Conservation (phyloP, 2,113 vertebrate species). For the Eulemur macaco region DNA sequence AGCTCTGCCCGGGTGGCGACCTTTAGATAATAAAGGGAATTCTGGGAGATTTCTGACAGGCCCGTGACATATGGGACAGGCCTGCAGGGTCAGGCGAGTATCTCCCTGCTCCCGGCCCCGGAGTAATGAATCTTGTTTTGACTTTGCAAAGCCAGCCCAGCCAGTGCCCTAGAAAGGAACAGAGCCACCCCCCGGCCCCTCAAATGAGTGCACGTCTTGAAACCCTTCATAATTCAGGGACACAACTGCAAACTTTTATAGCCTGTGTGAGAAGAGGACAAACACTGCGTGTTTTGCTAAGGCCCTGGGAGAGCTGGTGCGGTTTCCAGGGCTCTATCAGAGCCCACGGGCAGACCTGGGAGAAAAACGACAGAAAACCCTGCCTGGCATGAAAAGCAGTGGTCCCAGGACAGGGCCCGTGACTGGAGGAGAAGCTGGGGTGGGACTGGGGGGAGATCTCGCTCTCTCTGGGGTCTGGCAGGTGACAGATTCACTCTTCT, state of each 20-base stretch:
- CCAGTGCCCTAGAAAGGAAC: conserved; percentile 13
- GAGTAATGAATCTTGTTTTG: conserved; percentile 78
- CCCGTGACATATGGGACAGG: conserved; percentile 79
- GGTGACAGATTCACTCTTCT: neutral
- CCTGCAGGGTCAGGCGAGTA: conserved; percentile 67
- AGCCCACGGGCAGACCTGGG: conserved; percentile 11
- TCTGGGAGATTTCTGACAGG: conserved; percentile 79
- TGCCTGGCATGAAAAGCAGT: neutral
- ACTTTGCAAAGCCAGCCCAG: conserved; percentile 60
- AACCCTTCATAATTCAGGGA: conserved; percentile 59
- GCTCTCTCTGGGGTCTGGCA: neutral
- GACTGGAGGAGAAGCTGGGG: neutral
- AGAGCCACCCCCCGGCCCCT: fast-evolving
- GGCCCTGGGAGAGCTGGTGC: conserved; percentile 35
- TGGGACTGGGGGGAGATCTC: neutral
- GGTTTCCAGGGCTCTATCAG: neutral
- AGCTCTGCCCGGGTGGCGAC: conserved; percentile 77
- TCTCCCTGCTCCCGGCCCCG: conserved; percentile 71
- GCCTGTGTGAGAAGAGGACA: neutral
- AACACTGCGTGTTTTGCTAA: conserved; percentile 24
- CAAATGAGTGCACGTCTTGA: neutral
- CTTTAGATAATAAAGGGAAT: conserved; percentile 81
- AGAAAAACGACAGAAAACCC: conserved; percentile 12
- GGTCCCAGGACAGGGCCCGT: neutral
- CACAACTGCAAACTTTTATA: conserved; percentile 11